Base-by-base conservation (phyloP, 2,113 vertebrate species). In the Tauraco erythrolophus region DNA sequence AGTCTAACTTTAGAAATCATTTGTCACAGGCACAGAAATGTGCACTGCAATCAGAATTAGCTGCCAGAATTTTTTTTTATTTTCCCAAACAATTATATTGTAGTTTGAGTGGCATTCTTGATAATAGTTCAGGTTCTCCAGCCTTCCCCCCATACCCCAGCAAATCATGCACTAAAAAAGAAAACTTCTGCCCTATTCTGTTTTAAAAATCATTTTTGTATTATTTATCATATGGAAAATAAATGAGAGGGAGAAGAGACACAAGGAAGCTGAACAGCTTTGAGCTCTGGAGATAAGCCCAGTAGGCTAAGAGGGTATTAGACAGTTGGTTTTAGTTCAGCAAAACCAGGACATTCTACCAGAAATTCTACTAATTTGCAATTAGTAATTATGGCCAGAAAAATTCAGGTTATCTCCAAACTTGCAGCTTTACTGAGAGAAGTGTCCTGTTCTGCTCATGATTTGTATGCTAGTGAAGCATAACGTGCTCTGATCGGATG, bases 31-130 rank as follows among this genome's bases (percentile, higher is more conserved):
- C 92, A 92, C 60, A 95, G 93, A 97, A 97, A 96, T 95, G 95
- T 96, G 93, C 94, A 83, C 82, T 88, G 94, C 97, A 97, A 97
- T 97, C 93, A 97, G 88, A 97, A 97, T 96, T 93, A 96, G 92
- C 94, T 95, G 94, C 95, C 96, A 97, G 90, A 92, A 2, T 56
- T 84, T 51, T 72, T 66, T 87, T 95, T 88, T 78, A 75, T 71
- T 78, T 31, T 16, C n/a, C n/a, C 68, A 78, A 81, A 94, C 87
- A 97, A 96, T 96, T 94, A 94, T 92, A 96, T 94, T 91, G 82
- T 90, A 85, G 93, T 93, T 95, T 94, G 91, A 96, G 72, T 94
- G 93, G 58, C 91, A 66, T 95, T 86, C 85, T 84, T 88, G 84
- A 93, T 85, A 94, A 89, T 23, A 81, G 54, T 77, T 93, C 71